Evolutionary conservation across 2,888 invertebrate genomes (phyloP), one percentile per base, ranked within the genome.

Genomic region (Folsomia manolachei): DNA sequence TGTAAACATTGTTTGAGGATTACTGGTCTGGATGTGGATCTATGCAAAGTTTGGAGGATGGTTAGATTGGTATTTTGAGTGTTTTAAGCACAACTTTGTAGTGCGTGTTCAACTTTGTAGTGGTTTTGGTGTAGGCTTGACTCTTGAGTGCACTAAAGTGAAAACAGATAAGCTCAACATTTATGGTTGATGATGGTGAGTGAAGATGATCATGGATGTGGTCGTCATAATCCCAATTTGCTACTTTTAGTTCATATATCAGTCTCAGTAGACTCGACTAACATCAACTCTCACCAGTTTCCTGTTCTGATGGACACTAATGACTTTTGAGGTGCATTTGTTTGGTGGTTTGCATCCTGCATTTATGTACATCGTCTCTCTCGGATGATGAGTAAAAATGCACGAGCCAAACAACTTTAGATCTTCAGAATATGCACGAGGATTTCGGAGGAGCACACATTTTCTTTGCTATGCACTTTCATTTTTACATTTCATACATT

Each of bases 151-250:
- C 39, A 39, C 7, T 62, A 9, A 62, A 62, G 62, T 62, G 62
- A 62, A 62, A 62, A 62, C 62, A 62, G 21, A 62, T 62, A 62
- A 62, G 25, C 62, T 62, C 14, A 23, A 24, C 62, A 62, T 62
- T 21, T 24, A 25, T 62, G n/a, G 18, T 56, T 23, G 23, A 18
- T 2, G 23, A n/a, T 56, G n/a, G 62, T 21, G 19, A 62, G 25
- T 24, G 25, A 56, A 56, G 51, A 2, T 62, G 62, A 62, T 62
- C 25, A 62, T 21, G 62, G 25, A 23, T 2, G 62, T 60, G 62
- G 25, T 24, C 14, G 62, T 60, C 60, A 19, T 60, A 56, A 9
- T 2, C 56, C 56, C 62, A 24, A 23, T 7, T 25, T 62, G 24
- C 23, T 62, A 62, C 24, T 23, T 11, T 25, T 24, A 2, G 25